A percentile compares a stretch with the other conserved stretches of the same genome.
Conservation (phyloP, 2,113 vertebrate genomes). For the Mustela nigripes region DNA sequence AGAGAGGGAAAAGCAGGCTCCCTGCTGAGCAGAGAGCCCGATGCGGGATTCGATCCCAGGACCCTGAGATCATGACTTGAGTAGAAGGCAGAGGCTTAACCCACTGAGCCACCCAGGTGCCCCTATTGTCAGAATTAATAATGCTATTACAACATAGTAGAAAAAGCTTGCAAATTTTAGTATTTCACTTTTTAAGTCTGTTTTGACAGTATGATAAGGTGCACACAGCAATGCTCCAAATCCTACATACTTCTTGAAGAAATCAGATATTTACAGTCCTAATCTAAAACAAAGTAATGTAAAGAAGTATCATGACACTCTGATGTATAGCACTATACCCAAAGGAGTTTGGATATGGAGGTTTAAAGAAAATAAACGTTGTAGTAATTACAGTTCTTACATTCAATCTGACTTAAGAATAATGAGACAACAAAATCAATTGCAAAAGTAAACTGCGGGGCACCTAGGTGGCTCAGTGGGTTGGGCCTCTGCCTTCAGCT, state of each 20-base stretch:
- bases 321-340: neutral
- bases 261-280: neutral
- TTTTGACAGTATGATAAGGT: slow-evolving; percentile 33
- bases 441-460: neutral
- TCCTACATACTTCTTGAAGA: neutral
- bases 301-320: neutral
- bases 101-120: no score
- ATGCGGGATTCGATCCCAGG: no score
- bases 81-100: no score
- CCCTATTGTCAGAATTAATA: slow-evolving; percentile 13
- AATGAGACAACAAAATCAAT: neutral
- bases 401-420: neutral
- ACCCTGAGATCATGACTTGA: no score
- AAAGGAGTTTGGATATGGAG: neutral
- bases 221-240: neutral
- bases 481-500: neutral
- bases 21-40: no score
- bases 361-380: neutral
- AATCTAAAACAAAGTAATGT: slow-evolving; percentile 22
- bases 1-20: no score
- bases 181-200: slow-evolving; percentile 1
- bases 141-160: neutral
- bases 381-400: neutral
- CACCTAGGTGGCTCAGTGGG: neutral
- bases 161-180: slow-evolving; percentile 27